Percentiles rank a stretch among this genome's conserved stretches.
These are phyloP conservation scores for Strix aluco DNA, from an alignment of 2,113 vertebrate species.

Conservation along the genomic window DNA sequence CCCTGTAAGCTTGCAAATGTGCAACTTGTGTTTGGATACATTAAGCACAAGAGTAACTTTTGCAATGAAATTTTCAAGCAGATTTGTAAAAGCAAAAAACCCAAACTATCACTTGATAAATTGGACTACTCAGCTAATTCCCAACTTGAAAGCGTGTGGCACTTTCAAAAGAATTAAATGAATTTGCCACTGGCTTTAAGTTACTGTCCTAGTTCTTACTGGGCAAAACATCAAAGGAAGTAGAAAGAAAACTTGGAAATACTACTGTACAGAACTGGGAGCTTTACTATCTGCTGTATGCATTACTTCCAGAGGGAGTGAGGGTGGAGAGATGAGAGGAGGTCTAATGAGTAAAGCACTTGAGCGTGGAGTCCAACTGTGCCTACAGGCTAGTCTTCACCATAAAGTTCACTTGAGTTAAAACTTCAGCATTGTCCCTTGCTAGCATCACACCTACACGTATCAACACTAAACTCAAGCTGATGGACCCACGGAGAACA, in stretches of 20 bases:
- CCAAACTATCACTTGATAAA: not conserved
- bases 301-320: not conserved
- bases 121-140: not conserved
- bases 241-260: not conserved
- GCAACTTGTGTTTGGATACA: not conserved
- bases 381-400: not conserved
- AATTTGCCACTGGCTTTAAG: conserved; percentile 38
- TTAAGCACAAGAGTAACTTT: not conserved
- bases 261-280: not conserved
- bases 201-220: conserved; percentile 8
- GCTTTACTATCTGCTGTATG: not conserved
- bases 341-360: not conserved
- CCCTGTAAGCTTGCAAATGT: rapidly evolving
- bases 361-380: not conserved
- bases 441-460: not conserved
- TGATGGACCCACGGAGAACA: not conserved
- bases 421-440: not conserved
- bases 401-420: not conserved
- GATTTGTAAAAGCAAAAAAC: not conserved
- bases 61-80: not conserved
- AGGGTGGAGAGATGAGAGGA: not conserved
- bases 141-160: not conserved
- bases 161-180: conserved; percentile 24
- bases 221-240: conserved; percentile 45
- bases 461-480: rapidly evolving